These are phyloP conservation scores for Threskiornis aethiopicus DNA, from an alignment of 2,797 vertebrate genomes.

Conservation along the genomic window DNA sequence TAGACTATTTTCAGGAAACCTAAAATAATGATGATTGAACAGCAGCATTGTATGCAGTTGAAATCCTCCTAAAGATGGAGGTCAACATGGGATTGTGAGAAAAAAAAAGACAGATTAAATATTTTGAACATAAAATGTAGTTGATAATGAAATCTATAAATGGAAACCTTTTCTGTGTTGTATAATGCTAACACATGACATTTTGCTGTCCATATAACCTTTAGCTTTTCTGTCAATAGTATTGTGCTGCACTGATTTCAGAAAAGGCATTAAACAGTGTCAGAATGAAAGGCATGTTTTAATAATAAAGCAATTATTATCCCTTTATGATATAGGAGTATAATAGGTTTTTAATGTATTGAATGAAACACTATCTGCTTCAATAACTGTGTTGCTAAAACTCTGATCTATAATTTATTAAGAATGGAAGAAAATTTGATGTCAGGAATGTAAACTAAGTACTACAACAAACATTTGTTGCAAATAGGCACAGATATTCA, in stretches of 20 bases:
- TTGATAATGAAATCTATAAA: constrained; percentile 53
- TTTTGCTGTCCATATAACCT: constrained; percentile 40
- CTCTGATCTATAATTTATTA: constrained; percentile 36
- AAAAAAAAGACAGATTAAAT: constrained; percentile 40
- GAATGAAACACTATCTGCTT: constrained; percentile 49
- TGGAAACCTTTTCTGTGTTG: constrained; percentile 35
- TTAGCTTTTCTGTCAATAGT: constrained; percentile 49
- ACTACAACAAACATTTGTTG: not conserved
- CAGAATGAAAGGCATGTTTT: constrained; percentile 30
- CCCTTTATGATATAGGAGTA: constrained; percentile 7
- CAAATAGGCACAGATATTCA: not conserved
- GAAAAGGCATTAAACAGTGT: constrained; percentile 10
- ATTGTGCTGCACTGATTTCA: not conserved
- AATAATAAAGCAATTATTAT: constrained; percentile 57
- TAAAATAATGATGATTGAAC: constrained; percentile 24
- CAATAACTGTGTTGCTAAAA: constrained; percentile 26
- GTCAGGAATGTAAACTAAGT: not conserved
- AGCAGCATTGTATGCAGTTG: not conserved
- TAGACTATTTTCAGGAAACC: constrained; percentile 3
- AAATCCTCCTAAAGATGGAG: constrained; percentile 37
- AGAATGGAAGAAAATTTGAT: not conserved
- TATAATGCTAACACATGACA: constrained; percentile 36
- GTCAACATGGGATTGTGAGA: not conserved
- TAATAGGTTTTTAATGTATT: constrained; percentile 63
- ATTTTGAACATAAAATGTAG: constrained; percentile 40